Percentiles rank a stretch among this genome's conserved stretches.
Conservation (phyloP, 2,888 invertebrate species). For the Bibio marci region DNA sequence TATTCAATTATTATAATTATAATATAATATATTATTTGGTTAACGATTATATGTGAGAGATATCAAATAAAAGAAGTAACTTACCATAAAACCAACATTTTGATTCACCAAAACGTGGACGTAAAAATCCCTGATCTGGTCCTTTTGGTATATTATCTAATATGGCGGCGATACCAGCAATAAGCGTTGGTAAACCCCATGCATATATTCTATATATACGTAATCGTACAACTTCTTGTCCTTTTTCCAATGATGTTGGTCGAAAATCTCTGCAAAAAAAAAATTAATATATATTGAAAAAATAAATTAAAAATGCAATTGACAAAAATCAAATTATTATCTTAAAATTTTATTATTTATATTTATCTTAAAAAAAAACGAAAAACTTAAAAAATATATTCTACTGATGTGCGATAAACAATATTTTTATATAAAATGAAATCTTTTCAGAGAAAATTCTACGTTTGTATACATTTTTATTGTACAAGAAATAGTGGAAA, state of each 20-base stretch:
- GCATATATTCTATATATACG: constrained; percentile 69
- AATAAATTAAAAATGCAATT: not conserved
- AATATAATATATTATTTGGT: too few species aligned
- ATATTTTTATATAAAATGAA: too few species aligned
- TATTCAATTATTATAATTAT: too few species aligned
- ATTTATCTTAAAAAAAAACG: too few species aligned
- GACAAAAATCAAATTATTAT: not conserved
- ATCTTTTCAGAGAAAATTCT: too few species aligned
- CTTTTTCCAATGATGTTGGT: constrained; percentile 68
- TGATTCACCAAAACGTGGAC: constrained; percentile 61
- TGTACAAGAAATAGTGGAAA: too few species aligned
- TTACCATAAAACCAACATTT: constrained; percentile 74
- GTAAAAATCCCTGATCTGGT: constrained; percentile 39
- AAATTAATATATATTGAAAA: constrained; percentile 16
- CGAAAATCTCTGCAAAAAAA: constrained; percentile 65
- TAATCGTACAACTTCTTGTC: constrained; percentile 64
- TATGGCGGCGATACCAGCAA: constrained; percentile 55
- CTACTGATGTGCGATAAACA: too few species aligned
- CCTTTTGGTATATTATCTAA: constrained; percentile 49
- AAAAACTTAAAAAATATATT: too few species aligned
- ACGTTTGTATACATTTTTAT: too few species aligned
- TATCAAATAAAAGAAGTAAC: too few species aligned
- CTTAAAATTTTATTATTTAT: not conserved
- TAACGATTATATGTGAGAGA: too few species aligned
- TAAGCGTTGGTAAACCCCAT: constrained; percentile 66